phyloP scores from a whole-genome alignment of 2,888 invertebrate genomes.

The Thyatira batis region DNA sequence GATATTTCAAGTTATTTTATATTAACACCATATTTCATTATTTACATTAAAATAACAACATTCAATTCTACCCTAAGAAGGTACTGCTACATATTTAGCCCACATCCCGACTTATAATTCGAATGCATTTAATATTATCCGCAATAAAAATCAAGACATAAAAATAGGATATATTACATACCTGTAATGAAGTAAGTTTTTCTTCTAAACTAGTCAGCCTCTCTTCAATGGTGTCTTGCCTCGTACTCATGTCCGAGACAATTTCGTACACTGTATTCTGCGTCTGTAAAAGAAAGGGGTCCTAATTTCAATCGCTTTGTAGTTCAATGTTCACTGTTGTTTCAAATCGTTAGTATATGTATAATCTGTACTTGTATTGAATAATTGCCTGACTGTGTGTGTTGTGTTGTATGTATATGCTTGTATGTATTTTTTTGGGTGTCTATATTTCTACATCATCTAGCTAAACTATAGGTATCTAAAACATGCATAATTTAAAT shows the following conservation, averaged over 20 bases:
- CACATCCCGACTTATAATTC: neutral
- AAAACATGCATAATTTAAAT: conserved; percentile 25
- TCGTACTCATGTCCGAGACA: conserved; percentile 97
- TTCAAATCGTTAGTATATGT: conserved; percentile 52
- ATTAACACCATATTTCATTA: no score
- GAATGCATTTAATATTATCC: neutral
- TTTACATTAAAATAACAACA: no score
- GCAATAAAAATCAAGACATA: neutral
- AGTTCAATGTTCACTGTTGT: conserved; percentile 66
- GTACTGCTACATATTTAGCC: no score
- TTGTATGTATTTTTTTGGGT: conserved; percentile 26
- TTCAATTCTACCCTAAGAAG: no score
- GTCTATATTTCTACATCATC: conserved; percentile 17
- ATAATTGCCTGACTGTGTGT: conserved; percentile 11
- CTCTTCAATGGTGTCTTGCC: conserved; percentile 96
- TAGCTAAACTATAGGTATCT: conserved; percentile 20
- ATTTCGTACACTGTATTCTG: conserved; percentile 99
- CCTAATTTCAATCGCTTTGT: conserved; percentile 81
- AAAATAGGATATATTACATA: conserved; percentile 40
- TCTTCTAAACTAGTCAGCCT: conserved; percentile 96
- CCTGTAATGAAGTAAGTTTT: conserved; percentile 92
- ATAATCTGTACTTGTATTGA: conserved; percentile 38
- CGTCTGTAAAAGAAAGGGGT: conserved; percentile 89
- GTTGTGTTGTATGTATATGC: conserved; percentile 22
- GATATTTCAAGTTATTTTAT: no score